Percentiles rank a stretch among this genome's conserved stretches.
phyloP scores from a whole-genome alignment of 2,797 vertebrate species.

The Brotula barbata region DNA sequence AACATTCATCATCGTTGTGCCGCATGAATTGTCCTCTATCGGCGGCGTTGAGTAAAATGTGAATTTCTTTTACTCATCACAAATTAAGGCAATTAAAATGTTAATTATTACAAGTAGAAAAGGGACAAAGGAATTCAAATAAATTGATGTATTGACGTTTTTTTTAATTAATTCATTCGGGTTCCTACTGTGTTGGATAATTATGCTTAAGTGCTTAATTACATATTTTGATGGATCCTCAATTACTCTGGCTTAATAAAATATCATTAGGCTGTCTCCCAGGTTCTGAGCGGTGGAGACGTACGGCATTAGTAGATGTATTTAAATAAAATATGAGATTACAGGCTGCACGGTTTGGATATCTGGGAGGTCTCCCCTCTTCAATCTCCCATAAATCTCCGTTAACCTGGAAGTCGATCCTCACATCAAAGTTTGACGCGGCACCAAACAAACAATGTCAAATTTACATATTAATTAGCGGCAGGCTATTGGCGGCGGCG shows the following conservation, averaged over 20 bases:
- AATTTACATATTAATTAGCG: slow-evolving; percentile 86
- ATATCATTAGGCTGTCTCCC: slow-evolving; percentile 88
- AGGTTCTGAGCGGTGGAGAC: slow-evolving; percentile 86
- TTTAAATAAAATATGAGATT: slow-evolving; percentile 83
- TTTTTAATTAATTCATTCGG: slow-evolving; percentile 91
- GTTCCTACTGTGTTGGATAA: slow-evolving; percentile 89
- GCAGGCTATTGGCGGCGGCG: slow-evolving; percentile 62
- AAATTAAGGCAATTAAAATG: slow-evolving; percentile 81
- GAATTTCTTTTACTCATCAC: slow-evolving; percentile 74
- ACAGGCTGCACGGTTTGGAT: slow-evolving; percentile 67
- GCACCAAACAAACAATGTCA: slow-evolving; percentile 81
- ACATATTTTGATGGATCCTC: slow-evolving; percentile 95
- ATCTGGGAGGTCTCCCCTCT: slow-evolving; percentile 73
- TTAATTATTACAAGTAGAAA: slow-evolving; percentile 81
- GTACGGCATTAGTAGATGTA: slow-evolving; percentile 76
- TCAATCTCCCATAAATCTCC: slow-evolving; percentile 82
- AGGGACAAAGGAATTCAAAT: slow-evolving; percentile 87
- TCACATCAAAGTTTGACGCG: slow-evolving; percentile 82
- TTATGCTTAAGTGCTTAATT: slow-evolving; percentile 95
- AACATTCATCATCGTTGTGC: slow-evolving; percentile 57
- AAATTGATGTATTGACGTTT: slow-evolving; percentile 90
- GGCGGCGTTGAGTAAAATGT: slow-evolving; percentile 63
- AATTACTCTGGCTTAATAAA: slow-evolving; percentile 93
- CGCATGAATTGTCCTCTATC: slow-evolving; percentile 42
- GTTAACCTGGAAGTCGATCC: slow-evolving; percentile 81